phyloP scores from a whole-genome alignment of 1,140 invertebrate species.

The Drosophila orena region DNA sequence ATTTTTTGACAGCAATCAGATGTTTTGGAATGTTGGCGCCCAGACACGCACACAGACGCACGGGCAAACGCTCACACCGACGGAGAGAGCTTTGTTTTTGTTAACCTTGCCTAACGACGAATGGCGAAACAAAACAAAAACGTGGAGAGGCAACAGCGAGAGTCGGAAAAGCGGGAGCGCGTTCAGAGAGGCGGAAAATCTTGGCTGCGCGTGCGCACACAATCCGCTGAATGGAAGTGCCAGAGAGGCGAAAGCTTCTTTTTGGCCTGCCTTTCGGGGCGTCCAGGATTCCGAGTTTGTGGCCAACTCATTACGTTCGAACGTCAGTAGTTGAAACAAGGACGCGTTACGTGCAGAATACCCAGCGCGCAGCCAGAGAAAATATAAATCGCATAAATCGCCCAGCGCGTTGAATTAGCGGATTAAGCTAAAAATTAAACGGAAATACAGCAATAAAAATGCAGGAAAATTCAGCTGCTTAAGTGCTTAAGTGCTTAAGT shows the following conservation, averaged over 20 bases:
- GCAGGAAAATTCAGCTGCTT: not conserved
- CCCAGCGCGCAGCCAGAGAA: conserved; percentile 50
- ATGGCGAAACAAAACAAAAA: conserved; percentile 77
- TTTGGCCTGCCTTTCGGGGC: conserved; percentile 56
- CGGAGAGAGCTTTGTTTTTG: conserved; percentile 62
- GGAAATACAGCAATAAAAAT: conserved; percentile 3
- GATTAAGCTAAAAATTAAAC: conserved; percentile 22
- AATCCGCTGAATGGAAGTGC: conserved; percentile 47
- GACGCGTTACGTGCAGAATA: conserved; percentile 77
- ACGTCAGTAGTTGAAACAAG: conserved; percentile 81
- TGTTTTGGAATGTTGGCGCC: conserved; percentile 76
- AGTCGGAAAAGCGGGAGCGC: conserved; percentile 30
- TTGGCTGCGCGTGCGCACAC: conserved; percentile 19
- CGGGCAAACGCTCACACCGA: conserved; percentile 2
- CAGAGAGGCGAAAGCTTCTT: conserved; percentile 52
- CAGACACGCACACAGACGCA: conserved; percentile 30
- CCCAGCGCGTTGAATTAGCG: conserved; percentile 24
- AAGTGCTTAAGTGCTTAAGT: conserved; percentile 6
- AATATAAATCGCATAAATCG: conserved; percentile 30
- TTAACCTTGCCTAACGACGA: conserved; percentile 76
- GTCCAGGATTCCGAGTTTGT: conserved; percentile 72
- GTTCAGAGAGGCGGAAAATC: conserved; percentile 10
- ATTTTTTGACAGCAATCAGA: conserved; percentile 76
- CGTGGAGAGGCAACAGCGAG: conserved; percentile 30
- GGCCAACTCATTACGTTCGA: conserved; percentile 65